These are phyloP conservation scores for Rhabdornis inornatus DNA, from an alignment of 2,113 vertebrate genomes.

Conservation along the genomic window DNA sequence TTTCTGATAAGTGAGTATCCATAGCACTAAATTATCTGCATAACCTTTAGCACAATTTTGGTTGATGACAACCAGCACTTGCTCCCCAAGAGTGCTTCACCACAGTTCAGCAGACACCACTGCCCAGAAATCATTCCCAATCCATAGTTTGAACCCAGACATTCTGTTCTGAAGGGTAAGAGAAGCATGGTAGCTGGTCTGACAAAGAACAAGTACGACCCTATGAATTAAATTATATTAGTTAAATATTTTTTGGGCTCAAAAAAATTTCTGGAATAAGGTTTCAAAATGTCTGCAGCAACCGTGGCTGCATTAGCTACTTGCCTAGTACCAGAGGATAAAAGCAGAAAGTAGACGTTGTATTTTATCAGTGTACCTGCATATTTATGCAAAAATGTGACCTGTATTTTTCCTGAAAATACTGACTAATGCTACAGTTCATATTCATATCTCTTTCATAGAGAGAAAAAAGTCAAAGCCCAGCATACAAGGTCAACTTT, in stretches of 20 bases:
- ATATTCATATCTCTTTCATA: not conserved
- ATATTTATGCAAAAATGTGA: not conserved
- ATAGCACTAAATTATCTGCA: not conserved
- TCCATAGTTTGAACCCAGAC: rapidly evolving
- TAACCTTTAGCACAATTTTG: not conserved
- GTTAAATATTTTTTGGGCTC: not conserved
- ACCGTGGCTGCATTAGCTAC: not conserved
- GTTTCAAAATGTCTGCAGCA: not conserved
- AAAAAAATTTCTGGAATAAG: not conserved
- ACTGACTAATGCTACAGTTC: not conserved
- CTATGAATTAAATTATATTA: not conserved
- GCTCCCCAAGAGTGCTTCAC: not conserved
- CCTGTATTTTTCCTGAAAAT: not conserved
- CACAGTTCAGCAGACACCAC: not conserved
- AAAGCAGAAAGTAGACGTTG: not conserved
- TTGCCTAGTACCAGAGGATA: not conserved
- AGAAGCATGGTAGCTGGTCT: rapidly evolving
- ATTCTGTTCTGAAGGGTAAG: not conserved
- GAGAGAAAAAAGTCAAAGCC: not conserved
- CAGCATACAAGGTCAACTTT: not conserved
- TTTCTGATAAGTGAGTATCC: not conserved
- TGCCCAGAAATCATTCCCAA: not conserved
- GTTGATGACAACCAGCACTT: not conserved
- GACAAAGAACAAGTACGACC: not conserved
- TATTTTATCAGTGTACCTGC: not conserved